Percentiles rank a stretch among this genome's conserved stretches.
Evolutionary conservation across 2,113 vertebrate species (phyloP).

Genomic region (Dasyprocta punctata): DNA sequence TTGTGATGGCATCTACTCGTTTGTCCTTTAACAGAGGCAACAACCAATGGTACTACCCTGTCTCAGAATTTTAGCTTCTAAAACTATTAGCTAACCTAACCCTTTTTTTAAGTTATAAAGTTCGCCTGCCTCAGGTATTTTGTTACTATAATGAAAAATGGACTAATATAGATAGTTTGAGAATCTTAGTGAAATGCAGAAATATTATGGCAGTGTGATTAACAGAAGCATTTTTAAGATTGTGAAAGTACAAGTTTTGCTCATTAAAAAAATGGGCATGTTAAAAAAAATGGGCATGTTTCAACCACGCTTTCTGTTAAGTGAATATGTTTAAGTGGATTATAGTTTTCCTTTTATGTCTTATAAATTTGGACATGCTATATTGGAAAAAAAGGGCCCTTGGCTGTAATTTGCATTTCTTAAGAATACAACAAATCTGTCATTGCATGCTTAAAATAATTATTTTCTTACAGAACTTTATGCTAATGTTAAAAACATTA

Average conservation of each 20-base stretch:
- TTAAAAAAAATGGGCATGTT: conserved; percentile 63
- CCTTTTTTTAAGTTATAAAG: background rate
- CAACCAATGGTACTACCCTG: background rate
- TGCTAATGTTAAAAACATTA: conserved; percentile 53
- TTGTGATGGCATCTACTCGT: background rate
- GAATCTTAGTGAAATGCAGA: conserved; percentile 11
- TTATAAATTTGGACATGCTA: conserved; percentile 72
- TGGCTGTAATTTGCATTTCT: conserved; percentile 78
- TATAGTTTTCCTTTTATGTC: conserved; percentile 75
- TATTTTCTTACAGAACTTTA: conserved; percentile 68
- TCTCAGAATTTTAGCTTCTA: background rate
- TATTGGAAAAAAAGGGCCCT: conserved; percentile 52
- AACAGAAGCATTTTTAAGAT: conserved; percentile 58
- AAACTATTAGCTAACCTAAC: background rate
- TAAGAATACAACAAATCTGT: conserved; percentile 62
- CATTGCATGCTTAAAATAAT: conserved; percentile 70
- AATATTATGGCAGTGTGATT: conserved; percentile 19
- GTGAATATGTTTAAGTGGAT: conserved; percentile 69
- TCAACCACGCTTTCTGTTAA: conserved; percentile 60
- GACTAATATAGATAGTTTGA: conserved; percentile 1
- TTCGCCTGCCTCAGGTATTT: background rate
- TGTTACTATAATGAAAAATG: background rate
- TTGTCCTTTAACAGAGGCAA: background rate
- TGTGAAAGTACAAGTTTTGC: conserved; percentile 50
- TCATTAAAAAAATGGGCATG: conserved; percentile 48